phyloP scores from a whole-genome alignment of 2,888 invertebrate species.

The Parapristionchus giblindavisi region DNA sequence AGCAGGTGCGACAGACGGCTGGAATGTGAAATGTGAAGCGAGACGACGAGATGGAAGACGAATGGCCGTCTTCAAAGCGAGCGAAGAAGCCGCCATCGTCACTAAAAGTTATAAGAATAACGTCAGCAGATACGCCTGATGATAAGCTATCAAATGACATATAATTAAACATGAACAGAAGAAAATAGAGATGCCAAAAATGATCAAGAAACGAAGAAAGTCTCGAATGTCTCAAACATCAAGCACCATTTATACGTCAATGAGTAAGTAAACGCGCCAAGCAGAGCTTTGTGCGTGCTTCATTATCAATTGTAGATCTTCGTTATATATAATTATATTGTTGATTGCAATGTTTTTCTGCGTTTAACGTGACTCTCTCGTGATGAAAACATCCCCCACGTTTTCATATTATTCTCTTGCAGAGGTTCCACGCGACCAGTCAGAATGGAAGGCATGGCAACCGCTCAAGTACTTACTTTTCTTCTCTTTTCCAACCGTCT shows the following conservation, averaged over 20 bases:
- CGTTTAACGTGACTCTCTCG: background rate
- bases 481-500: background rate
- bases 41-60: slow-evolving; percentile 22
- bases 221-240: background rate
- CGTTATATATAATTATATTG: background rate
- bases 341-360: background rate
- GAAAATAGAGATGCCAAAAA: too few species aligned
- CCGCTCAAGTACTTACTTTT: background rate
- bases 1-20: slow-evolving; percentile 51
- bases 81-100: slow-evolving; percentile 34
- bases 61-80: slow-evolving; percentile 19
- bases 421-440: background rate
- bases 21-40: slow-evolving; percentile 62
- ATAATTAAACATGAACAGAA: background rate
- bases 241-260: background rate
- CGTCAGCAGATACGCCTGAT: too few species aligned
- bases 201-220: background rate
- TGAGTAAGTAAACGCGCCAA: background rate
- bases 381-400: slow-evolving; percentile 6
- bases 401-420: slow-evolving; percentile 8
- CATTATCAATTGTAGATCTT: background rate
- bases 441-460: slow-evolving; percentile 22
- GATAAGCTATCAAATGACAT: background rate
- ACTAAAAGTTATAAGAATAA: too few species aligned
- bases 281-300: background rate